Evolutionary conservation across 2,888 invertebrate genomes (phyloP).

Genomic region (Drosophila austrosaltans): DNA sequence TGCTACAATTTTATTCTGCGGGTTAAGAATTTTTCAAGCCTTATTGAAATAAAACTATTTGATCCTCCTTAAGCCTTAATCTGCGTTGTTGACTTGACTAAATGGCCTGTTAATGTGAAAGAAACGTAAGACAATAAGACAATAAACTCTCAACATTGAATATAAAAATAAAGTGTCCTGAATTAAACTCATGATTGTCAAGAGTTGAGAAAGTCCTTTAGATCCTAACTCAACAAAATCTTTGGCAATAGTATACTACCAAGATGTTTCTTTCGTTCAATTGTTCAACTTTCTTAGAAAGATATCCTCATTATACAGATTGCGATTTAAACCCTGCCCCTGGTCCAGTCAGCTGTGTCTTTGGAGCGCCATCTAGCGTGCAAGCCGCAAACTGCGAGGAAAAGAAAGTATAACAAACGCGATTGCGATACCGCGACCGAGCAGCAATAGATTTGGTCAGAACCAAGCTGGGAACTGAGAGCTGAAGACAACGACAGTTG

Average conservation of each 20-base stretch:
- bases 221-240: too few species aligned
- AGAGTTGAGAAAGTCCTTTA: too few species aligned
- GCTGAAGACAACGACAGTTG: constrained; percentile 73
- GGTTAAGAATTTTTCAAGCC: background rate
- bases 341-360: constrained; percentile 13
- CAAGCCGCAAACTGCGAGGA: constrained; percentile 19
- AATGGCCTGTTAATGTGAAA: background rate
- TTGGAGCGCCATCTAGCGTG: constrained; percentile 60
- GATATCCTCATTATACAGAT: background rate
- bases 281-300: too few species aligned
- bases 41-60: background rate
- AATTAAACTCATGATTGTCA: too few species aligned
- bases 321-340: constrained; percentile 23
- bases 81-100: background rate
- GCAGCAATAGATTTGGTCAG: constrained; percentile 71
- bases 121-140: too few species aligned
- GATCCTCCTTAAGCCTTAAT: constrained; percentile 3
- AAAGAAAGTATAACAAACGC: constrained; percentile 50
- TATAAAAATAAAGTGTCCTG: too few species aligned
- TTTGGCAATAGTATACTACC: background rate
- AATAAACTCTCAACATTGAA: too few species aligned
- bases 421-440: constrained; percentile 63
- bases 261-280: background rate
- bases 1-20: background rate
- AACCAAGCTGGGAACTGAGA: constrained; percentile 53